These are phyloP conservation scores for Melangyna quadrimaculata DNA, from an alignment of 2,888 invertebrate genomes.

Conservation along the genomic window DNA sequence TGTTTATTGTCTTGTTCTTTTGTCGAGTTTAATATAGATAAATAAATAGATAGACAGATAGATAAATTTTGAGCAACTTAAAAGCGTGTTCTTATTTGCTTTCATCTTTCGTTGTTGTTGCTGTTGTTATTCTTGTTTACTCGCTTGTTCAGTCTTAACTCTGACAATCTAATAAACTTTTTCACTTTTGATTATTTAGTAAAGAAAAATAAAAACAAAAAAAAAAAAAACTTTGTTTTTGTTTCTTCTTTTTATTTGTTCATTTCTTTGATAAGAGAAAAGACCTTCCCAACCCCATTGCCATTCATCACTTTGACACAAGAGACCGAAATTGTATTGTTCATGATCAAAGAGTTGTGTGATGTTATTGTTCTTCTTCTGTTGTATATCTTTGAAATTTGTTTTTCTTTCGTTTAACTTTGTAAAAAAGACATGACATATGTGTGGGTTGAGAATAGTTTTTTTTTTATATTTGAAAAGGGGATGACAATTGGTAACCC, in stretches of 20 bases:
- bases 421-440: constrained; percentile 14
- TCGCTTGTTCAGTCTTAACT: constrained; percentile 7
- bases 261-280: constrained; percentile 49
- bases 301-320: constrained; percentile 67
- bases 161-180: constrained; percentile 62
- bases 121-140: constrained; percentile 15
- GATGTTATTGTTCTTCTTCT: constrained; percentile 19
- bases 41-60: constrained; percentile 18
- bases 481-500: constrained; percentile 23
- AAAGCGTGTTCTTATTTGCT: constrained; percentile 50
- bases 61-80: constrained; percentile 60
- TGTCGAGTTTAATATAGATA: neutral
- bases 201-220: constrained; percentile 8
- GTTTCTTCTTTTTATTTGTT: constrained; percentile 10
- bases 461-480: constrained; percentile 11
- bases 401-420: constrained; percentile 18
- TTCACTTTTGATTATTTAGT: constrained; percentile 55
- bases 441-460: constrained; percentile 7
- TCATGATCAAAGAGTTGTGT: constrained; percentile 60
- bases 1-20: neutral
- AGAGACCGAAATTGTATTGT: constrained; percentile 40
- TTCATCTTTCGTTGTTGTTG: constrained; percentile 61
- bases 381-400: constrained; percentile 27
- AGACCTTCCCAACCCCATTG: constrained; percentile 39
- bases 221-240: constrained; percentile 12